Base-by-base conservation (phyloP, 2,113 vertebrate genomes). In the Maccullochella peelii region DNA sequence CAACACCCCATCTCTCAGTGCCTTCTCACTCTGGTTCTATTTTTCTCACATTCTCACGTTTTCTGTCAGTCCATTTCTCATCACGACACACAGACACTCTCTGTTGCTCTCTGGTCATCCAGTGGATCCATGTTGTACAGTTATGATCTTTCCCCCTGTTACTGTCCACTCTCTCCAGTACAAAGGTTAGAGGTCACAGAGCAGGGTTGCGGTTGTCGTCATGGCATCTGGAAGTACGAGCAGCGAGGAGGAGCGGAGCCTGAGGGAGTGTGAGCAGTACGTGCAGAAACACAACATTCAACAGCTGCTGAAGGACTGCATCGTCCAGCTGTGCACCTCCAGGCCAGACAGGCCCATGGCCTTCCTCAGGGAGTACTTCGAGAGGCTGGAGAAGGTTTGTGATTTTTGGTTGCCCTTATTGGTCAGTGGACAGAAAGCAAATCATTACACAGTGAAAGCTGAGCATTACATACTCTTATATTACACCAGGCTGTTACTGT, bases 271-370 rank as follows among this genome's bases (percentile, higher is more conserved):
- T 72, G 98, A 99, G 88, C 96, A 97, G 69, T 99, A 99, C 0
- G 98, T 99, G 91, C 98, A 99, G 92, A 98, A 98, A 92, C 98
- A 99, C 95, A 98, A 98, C 95, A 98, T 99, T 90, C 98, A 99
- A 94, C 97, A 98, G 10, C 96, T 99, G 84, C 96, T 99, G 88
- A 99, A 99, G 95, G 98, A 99, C 90, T 99, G 98, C 89, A 99
- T 99, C 21, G 98, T 99, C 82, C 98, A 99, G 91, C 79, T 99
- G 77, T 99, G 98, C 93, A 99, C 98, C 30, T 97, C 96, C 2
- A 95, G 97, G 67, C 98, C 98, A 0, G 98, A 99, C 69, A 92
- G 97, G 78, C 98, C 98, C 84, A 99, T 99, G 98, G 97, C 97
- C 18, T 99, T 99, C 95, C 97, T 99, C 88, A 93, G 97, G 85